Base-by-base conservation (phyloP, 1,140 invertebrate genomes). In the Lethocerus indicus region DNA sequence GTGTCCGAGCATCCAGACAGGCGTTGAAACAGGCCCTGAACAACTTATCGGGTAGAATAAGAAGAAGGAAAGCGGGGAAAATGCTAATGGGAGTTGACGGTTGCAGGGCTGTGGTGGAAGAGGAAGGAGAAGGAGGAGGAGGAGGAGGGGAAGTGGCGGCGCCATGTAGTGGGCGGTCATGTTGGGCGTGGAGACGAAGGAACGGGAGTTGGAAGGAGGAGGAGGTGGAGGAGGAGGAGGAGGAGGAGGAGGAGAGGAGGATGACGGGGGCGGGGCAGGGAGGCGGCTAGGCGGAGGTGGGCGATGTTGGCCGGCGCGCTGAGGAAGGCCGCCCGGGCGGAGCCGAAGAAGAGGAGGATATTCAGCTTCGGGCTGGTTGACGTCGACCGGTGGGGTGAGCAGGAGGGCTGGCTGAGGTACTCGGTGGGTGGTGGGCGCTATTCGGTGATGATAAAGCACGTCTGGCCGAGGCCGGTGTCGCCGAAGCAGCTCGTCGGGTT, bases 401-500 rank as follows among this genome's bases (percentile, higher is more conserved):
- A 28, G 28, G 27, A 41, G 7, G n/a, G n/a, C n/a, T n/a, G n/a
- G n/a, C n/a, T n/a, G n/a, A n/a, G n/a, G n/a, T n/a, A n/a, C n/a
- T n/a, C 21, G 16, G 25, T 39, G 14, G 29, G 24, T 13, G 18
- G 12, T 13, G 9, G 27, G 44, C n/a, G 16, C 51, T 47, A 35
- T n/a, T n/a, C n/a, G n/a, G n/a, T n/a, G n/a, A n/a, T n/a, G n/a
- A n/a, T n/a, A n/a, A n/a, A n/a, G n/a, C n/a, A n/a, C n/a, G n/a
- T n/a, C n/a, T n/a, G n/a, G n/a, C n/a, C n/a, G n/a, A n/a, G n/a
- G n/a, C n/a, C n/a, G n/a, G 73, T 80, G 56, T 79, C 78, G 0
- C 76, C 78, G 3, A 73, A 70, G 56, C 77, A 82, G 57, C 65
- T 90, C 21, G 79, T 80, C 62, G 86, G 86, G 1, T 89, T 88